Percentiles rank a stretch among this genome's conserved stretches.
phyloP scores from a whole-genome alignment of 1,140 invertebrate genomes.

The Notospermus geniculatus region DNA sequence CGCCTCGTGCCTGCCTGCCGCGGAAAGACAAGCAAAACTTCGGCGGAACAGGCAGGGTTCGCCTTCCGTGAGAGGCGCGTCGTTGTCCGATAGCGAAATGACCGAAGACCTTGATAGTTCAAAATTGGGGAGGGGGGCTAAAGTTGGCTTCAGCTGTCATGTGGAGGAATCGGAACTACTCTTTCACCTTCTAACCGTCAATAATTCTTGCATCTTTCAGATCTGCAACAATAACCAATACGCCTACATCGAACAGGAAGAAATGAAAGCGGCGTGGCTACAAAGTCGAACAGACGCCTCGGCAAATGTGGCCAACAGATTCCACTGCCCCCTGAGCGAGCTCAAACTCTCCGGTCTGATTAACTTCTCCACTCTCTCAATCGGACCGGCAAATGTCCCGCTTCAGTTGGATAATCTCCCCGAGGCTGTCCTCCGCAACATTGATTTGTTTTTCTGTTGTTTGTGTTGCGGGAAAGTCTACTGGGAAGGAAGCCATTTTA shows the following conservation, averaged over 20 bases:
- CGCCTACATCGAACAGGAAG: constrained; percentile 53
- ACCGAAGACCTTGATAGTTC: too few relatives aligned
- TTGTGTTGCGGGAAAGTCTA: constrained; percentile 66
- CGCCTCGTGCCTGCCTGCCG: too few relatives aligned
- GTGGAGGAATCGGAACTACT: too few relatives aligned
- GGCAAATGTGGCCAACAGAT: not conserved
- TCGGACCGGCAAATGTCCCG: constrained; percentile 23
- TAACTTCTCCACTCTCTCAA: constrained; percentile 28
- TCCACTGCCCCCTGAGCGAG: not conserved
- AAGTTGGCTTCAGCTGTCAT: too few relatives aligned
- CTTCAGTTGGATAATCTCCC: constrained; percentile 61
- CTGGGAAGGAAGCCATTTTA: constrained; percentile 65
- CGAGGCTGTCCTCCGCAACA: constrained; percentile 54
- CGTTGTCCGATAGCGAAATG: too few relatives aligned
- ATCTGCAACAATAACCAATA: constrained; percentile 64
- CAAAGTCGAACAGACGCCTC: not conserved
- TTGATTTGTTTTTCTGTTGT: constrained; percentile 64
- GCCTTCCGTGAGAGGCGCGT: too few relatives aligned
- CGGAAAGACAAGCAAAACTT: too few relatives aligned
- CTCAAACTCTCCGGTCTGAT: constrained; percentile 17
- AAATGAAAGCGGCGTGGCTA: constrained; percentile 54
- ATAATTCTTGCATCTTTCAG: too few relatives aligned
- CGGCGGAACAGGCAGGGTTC: too few relatives aligned
- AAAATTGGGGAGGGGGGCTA: too few relatives aligned
- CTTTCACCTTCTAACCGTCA: too few relatives aligned